Base-by-base conservation (phyloP, 2,888 invertebrate genomes). In the Nymphalis polychloros region DNA sequence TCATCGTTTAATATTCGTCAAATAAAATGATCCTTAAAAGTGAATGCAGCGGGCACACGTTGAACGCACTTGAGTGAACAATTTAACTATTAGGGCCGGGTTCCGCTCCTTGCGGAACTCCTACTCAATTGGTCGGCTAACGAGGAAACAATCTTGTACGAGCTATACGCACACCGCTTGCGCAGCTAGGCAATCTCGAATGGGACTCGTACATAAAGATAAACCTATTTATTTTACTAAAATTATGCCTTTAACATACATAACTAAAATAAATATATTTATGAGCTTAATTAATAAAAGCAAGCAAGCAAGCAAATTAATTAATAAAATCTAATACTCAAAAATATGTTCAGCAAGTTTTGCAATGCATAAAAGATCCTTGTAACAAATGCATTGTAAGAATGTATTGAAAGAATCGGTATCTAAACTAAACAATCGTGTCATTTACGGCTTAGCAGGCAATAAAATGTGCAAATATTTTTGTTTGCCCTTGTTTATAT, bases 121-220 rank as follows among this genome's bases (percentile, higher is more conserved):
- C 82, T 80, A 82, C 81, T 82, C 88, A 90, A 91, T 92, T 91
- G 91, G 81, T 78, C 80, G 75, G 81, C 82, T 92, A 92, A 92
- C 87, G 90, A 92, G 92, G 92, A 92, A 92, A 92, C 91, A 90
- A 91, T 92, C 92, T 92, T 92, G 92, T 85, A 89, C 92, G 92
- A 90, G 90, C 84, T 66, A 70, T 64, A 72, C 72, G 72, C 72
- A 72, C 70, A 82, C 87, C 91, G 89, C 85, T 92, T 90, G 84
- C 74, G 82, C 82, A 87, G 88, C 86, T 82, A 84, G 85, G 83
- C 90, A 89, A 90, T 90, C 91, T 90, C 88, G 48, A 70, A 74
- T 73, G 74, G 72, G 83, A 64, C 66, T 69, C 61, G 78, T 68
- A 64, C 77, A 78, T 75, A 81, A 69, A 66, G 67, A 70, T 68